A percentile compares a stretch with the other conserved stretches of the same genome.
Conservation (phyloP, 2,888 invertebrate species). For the Arctia plantaginis region DNA sequence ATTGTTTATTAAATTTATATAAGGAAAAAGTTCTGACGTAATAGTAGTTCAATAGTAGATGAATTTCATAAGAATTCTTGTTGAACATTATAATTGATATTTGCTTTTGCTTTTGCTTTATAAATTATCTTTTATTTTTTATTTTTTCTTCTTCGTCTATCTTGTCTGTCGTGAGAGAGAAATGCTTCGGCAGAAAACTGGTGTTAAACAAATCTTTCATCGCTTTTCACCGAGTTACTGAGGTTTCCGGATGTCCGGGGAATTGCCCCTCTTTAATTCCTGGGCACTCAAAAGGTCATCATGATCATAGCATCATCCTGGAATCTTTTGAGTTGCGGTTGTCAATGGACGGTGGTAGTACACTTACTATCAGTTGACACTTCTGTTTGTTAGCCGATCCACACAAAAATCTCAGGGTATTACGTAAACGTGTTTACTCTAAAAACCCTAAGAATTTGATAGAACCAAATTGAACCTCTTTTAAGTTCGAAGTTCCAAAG, state of each 20-base stretch:
- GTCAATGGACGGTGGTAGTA: background rate
- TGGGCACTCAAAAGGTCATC: background rate
- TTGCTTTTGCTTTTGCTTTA: conserved; percentile 22
- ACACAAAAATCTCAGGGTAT: too few species aligned
- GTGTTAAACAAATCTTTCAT: background rate
- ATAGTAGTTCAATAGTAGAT: background rate
- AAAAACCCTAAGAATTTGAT: background rate
- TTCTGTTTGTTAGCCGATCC: too few species aligned
- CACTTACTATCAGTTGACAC: background rate
- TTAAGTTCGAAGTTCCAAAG: background rate
- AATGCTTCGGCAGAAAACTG: background rate
- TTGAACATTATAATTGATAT: conserved; percentile 10
- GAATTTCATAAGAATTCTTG: conserved; percentile 2
- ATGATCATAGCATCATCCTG: background rate
- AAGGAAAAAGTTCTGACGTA: conserved; percentile 17
- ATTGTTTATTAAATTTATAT: conserved; percentile 22
- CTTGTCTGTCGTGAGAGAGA: background rate
- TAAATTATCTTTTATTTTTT: conserved; percentile 21
- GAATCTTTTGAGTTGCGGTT: background rate
- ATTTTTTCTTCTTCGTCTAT: too few species aligned
- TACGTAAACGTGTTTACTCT: background rate
- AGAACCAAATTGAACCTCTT: background rate
- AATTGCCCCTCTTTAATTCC: background rate
- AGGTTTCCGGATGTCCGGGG: background rate
- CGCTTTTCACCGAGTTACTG: background rate